Evolutionary conservation across 1,140 invertebrate genomes (phyloP).

Genomic region (Pseudomyrmex flavicornis): DNA sequence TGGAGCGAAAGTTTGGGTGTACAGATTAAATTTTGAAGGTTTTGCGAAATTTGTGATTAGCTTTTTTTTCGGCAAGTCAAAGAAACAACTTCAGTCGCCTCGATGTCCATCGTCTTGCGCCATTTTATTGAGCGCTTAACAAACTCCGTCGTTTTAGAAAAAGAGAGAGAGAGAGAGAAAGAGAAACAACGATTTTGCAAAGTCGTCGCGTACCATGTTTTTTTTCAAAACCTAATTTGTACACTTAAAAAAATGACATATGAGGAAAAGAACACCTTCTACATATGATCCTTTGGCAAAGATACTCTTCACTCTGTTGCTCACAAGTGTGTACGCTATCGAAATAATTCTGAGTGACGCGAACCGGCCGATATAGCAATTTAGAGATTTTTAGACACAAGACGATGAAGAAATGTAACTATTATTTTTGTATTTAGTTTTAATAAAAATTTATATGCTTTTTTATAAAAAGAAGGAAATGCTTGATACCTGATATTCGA

Average conservation of each 20-base stretch:
- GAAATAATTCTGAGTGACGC: slow-evolving; percentile 42
- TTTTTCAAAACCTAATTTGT: too few species aligned
- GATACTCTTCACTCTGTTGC: slow-evolving; percentile 48
- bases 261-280: background rate
- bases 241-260: slow-evolving; percentile 12
- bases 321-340: slow-evolving; percentile 41
- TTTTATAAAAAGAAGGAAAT: slow-evolving; percentile 72
- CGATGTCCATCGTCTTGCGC: too few species aligned
- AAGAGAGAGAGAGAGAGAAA: too few species aligned
- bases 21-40: too few species aligned
- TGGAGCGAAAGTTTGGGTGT: too few species aligned
- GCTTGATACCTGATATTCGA: background rate
- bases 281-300: slow-evolving; percentile 3
- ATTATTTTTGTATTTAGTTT: slow-evolving; percentile 84
- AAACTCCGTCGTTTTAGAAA: too few species aligned
- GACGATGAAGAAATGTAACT: slow-evolving; percentile 81
- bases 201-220: too few species aligned
- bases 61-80: too few species aligned
- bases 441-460: slow-evolving; percentile 84
- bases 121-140: too few species aligned
- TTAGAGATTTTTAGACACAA: slow-evolving; percentile 71
- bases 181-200: too few species aligned
- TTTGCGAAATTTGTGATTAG: too few species aligned
- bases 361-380: slow-evolving; percentile 60
- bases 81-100: too few species aligned